These are phyloP conservation scores for Diachrysia chrysitis DNA, from an alignment of 2,888 invertebrate species.

Conservation along the genomic window DNA sequence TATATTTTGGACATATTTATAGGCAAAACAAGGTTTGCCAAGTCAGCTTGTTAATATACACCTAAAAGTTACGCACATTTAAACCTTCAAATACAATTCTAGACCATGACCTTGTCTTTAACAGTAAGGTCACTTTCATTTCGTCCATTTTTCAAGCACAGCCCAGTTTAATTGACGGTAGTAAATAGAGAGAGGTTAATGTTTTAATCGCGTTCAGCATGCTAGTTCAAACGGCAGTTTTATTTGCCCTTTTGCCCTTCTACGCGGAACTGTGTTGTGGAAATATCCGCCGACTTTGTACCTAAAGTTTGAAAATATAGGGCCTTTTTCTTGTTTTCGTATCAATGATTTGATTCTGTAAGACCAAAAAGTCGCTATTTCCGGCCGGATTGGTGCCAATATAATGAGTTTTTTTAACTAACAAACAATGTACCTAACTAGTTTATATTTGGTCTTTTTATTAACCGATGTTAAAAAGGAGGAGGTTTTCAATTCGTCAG, in stretches of 20 bases:
- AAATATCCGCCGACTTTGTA: not conserved
- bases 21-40: too few species aligned
- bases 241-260: conserved; percentile 25
- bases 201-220: conserved; percentile 46
- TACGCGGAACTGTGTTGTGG: conserved; percentile 5
- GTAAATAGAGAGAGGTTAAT: conserved; percentile 27
- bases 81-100: not conserved
- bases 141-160: conserved; percentile 35
- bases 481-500: too few species aligned
- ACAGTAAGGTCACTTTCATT: conserved; percentile 29
- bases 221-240: conserved; percentile 14
- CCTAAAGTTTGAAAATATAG: not conserved
- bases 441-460: too few species aligned
- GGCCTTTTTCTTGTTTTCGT: not conserved
- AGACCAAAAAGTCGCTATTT: too few species aligned
- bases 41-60: too few species aligned
- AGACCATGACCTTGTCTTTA: not conserved
- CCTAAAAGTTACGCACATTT: not conserved
- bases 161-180: conserved; percentile 17
- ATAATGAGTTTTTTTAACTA: too few species aligned
- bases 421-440: too few species aligned
- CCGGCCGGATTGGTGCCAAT: too few species aligned
- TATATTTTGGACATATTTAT: too few species aligned
- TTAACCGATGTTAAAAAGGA: too few species aligned
- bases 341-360: too few species aligned